Conservation (phyloP, 2,888 invertebrate genomes). For the Ypsolopha scabrella region DNA sequence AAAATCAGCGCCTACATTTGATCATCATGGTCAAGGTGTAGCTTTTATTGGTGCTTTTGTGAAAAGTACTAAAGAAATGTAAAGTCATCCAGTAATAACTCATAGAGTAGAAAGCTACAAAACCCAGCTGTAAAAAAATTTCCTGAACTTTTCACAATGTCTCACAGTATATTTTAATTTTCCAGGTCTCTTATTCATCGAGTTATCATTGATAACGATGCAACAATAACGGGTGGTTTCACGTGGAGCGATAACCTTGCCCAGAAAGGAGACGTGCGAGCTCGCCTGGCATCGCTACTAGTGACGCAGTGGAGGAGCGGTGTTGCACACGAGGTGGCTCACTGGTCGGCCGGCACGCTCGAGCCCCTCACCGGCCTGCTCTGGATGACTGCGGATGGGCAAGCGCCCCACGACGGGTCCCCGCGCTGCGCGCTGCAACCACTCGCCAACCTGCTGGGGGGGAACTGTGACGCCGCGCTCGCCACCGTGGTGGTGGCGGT, state of each 20-base stretch:
- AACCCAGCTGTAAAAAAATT: too few relatives aligned
- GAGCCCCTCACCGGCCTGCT: slow-evolving; percentile 82
- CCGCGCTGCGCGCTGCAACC: slow-evolving; percentile 76
- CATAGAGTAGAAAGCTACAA: too few relatives aligned
- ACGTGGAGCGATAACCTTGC: slow-evolving; percentile 21
- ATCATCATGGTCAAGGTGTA: too few relatives aligned
- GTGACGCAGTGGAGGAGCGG: slow-evolving; percentile 82
- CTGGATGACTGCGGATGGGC: slow-evolving; percentile 75
- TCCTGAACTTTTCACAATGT: too few relatives aligned
- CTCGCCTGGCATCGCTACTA: slow-evolving; percentile 17
- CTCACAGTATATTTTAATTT: too few relatives aligned
- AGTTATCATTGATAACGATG: too few relatives aligned
- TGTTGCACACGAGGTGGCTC: slow-evolving; percentile 71
- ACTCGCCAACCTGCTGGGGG: slow-evolving; percentile 75
- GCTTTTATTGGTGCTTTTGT: too few relatives aligned
- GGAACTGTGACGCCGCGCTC: slow-evolving; percentile 79
- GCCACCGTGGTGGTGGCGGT: slow-evolving; percentile 25
- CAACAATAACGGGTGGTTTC: slow-evolving; percentile 34
- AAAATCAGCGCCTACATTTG: too few relatives aligned
- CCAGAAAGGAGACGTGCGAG: not conserved
- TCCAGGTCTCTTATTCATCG: too few relatives aligned
- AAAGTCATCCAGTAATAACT: too few relatives aligned
- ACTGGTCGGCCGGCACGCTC: slow-evolving; percentile 72
- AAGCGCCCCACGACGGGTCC: slow-evolving; percentile 77
- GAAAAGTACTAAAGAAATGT: too few relatives aligned